These are phyloP conservation scores for Propithecus coquereli DNA, from an alignment of 2,113 vertebrate species.

Conservation along the genomic window DNA sequence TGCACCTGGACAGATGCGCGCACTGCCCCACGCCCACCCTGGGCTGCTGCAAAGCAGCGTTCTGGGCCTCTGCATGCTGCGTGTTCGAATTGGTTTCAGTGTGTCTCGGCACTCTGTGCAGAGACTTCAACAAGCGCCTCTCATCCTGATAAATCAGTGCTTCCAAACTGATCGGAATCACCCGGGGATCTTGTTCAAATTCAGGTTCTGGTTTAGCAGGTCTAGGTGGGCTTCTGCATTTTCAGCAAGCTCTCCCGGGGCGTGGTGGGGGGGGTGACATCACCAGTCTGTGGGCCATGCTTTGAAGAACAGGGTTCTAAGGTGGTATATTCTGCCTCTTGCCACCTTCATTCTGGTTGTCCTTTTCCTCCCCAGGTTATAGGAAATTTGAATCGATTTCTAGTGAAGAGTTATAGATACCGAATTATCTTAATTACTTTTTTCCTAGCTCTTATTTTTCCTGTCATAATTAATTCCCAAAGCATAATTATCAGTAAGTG, in stretches of 20 bases:
- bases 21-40: no score
- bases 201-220: background rate
- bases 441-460: background rate
- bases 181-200: background rate
- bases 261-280: background rate
- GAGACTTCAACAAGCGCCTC: background rate
- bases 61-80: background rate
- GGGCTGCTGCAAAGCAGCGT: background rate
- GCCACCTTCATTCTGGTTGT: background rate
- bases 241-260: background rate
- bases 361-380: background rate
- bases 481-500: background rate
- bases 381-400: background rate
- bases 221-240: background rate
- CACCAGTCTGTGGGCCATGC: accelerated
- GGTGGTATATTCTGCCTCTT: background rate
- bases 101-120: accelerated
- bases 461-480: slow-evolving; percentile 36
- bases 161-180: background rate
- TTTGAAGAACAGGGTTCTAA: background rate
- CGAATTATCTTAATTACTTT: background rate
- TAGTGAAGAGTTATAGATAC: background rate
- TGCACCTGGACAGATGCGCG: background rate
- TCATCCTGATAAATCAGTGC: background rate
- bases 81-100: accelerated